Base-by-base conservation (phyloP, 2,888 invertebrate genomes). In the Corbicula japonica region DNA sequence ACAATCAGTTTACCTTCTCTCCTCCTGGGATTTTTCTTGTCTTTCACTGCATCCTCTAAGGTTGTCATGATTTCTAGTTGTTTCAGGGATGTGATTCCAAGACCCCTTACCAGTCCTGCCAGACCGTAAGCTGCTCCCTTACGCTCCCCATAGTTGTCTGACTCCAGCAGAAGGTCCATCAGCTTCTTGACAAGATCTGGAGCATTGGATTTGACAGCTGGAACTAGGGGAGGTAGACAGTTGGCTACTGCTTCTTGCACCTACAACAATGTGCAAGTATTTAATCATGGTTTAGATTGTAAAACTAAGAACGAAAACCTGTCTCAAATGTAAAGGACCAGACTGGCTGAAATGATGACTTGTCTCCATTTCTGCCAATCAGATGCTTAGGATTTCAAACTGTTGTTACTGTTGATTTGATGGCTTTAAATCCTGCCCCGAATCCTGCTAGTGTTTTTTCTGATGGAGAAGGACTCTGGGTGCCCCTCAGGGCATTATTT, bases 221-320 rank as follows among this genome's bases (percentile, higher is more conserved):
- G 97, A 84, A 99, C 97, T 77, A 99, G 94, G 89, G 97, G 97
- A 0, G 99, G 98, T 80, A 99, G 94, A 92, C 99, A 99, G 93
- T 98, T 97, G 54, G 98, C 97, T 0, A 99, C 99, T 0, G 99
- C 97, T 94, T 98, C 98, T 95, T 99, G 99, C 0, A 99, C 98
- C 96, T 96, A 87, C 2, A 82, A 76, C n/a, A n/a, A n/a, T n/a
- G n/a, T n/a, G n/a, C n/a, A n/a, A n/a, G n/a, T n/a, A n/a, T n/a
- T n/a, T n/a, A n/a, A n/a, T n/a, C n/a, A n/a, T n/a, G n/a, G n/a
- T n/a, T n/a, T n/a, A n/a, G n/a, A n/a, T n/a, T n/a, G n/a, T n/a
- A n/a, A n/a, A n/a, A n/a, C n/a, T n/a, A n/a, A n/a, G n/a, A n/a
- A n/a, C n/a, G n/a, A n/a, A n/a, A n/a, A n/a, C n/a, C n/a, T n/a